phyloP scores from a whole-genome alignment of 2,888 invertebrate genomes.

The Euproctis similis region DNA sequence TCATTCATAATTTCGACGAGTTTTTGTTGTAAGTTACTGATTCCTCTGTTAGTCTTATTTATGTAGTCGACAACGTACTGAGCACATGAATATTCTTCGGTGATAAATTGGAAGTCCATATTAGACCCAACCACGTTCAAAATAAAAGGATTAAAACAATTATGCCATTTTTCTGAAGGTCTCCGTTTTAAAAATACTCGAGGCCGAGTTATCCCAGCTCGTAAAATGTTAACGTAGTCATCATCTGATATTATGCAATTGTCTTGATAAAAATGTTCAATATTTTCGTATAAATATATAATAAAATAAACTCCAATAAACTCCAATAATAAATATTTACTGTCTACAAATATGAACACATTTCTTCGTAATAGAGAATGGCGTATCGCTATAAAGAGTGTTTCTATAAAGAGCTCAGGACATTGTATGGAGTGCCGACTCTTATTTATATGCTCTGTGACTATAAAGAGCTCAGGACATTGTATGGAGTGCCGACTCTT shows the following conservation, averaged over 20 bases:
- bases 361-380: too few species aligned
- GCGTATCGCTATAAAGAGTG: too few species aligned
- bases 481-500: too few species aligned
- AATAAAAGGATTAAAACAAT: constrained; percentile 45
- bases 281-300: constrained; percentile 20
- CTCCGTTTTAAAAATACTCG: constrained; percentile 32
- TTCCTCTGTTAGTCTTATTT: constrained; percentile 39
- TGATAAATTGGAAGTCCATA: constrained; percentile 42
- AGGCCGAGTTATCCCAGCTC: constrained; percentile 37
- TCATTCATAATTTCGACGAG: constrained; percentile 31
- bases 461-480: too few species aligned
- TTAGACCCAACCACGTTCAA: constrained; percentile 33
- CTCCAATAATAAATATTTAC: too few species aligned
- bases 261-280: constrained; percentile 26
- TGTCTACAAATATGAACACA: too few species aligned
- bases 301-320: too few species aligned
- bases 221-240: constrained; percentile 23
- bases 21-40: constrained; percentile 36
- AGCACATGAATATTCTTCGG: constrained; percentile 48
- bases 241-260: constrained; percentile 28
- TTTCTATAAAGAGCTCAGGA: too few species aligned
- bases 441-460: too few species aligned
- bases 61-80: constrained; percentile 47
- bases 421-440: too few species aligned
- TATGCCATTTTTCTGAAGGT: constrained; percentile 40